Conservation (phyloP, 2,113 vertebrate genomes). For the Lepisosteus oculatus region DNA sequence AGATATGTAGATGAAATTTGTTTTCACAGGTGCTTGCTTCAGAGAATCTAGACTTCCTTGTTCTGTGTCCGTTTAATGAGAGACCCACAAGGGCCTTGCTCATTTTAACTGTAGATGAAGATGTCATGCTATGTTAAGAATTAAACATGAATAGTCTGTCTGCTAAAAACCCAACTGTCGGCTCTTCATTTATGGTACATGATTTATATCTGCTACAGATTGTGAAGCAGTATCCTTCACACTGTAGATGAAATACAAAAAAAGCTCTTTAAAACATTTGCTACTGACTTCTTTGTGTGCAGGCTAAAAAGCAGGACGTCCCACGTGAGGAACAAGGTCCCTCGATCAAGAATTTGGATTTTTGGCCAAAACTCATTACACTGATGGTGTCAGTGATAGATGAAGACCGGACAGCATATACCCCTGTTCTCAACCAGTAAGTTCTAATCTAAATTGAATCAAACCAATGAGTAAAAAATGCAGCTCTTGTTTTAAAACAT, state of each 20-base stretch:
- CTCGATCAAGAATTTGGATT: slow-evolving; percentile 88
- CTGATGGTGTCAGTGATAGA: slow-evolving; percentile 92
- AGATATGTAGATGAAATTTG: no score
- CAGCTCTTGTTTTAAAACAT: no score
- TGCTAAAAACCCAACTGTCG: slow-evolving; percentile 5
- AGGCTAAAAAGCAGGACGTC: slow-evolving; percentile 85
- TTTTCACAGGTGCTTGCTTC: no score
- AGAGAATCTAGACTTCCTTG: no score
- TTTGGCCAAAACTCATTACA: slow-evolving; percentile 92
- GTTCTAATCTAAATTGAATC: slow-evolving; percentile 41
- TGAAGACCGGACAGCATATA: slow-evolving; percentile 87
- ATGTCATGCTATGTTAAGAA: slow-evolving; percentile 18
- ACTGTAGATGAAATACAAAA: no score
- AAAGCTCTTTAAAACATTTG: no score
- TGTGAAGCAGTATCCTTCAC: background rate
- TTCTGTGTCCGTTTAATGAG: no score
- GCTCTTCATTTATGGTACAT: slow-evolving; percentile 10
- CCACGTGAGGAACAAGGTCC: slow-evolving; percentile 89
- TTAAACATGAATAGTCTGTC: slow-evolving; percentile 5
- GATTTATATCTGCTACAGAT: slow-evolving; percentile 14
- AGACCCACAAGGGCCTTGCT: background rate
- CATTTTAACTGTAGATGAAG: slow-evolving; percentile 12
- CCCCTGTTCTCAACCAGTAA: slow-evolving; percentile 89
- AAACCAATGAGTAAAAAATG: no score
- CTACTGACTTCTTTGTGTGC: background rate